These are phyloP conservation scores for Beris morrisii DNA, from an alignment of 2,888 invertebrate species.

Conservation along the genomic window DNA sequence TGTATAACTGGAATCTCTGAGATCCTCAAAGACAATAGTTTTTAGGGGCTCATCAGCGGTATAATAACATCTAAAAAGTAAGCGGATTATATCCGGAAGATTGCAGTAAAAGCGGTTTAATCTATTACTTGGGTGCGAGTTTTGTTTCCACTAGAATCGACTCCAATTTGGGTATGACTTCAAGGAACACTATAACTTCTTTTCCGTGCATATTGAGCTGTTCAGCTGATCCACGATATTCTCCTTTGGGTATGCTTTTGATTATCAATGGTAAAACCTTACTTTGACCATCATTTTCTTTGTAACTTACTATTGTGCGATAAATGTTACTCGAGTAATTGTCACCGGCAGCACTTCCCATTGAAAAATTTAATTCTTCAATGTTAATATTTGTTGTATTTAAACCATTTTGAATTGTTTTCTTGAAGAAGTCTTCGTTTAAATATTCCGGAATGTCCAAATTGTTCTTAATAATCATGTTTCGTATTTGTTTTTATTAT, in stretches of 20 bases:
- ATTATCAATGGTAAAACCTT: conserved; percentile 51
- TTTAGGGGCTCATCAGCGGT: conserved; percentile 29
- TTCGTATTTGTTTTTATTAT: neutral
- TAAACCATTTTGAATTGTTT: conserved; percentile 51
- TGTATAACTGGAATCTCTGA: conserved; percentile 57
- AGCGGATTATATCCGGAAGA: neutral
- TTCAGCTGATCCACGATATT: conserved; percentile 55
- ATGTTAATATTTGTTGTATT: conserved; percentile 49
- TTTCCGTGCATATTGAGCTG: conserved; percentile 56
- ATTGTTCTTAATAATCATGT: conserved; percentile 5
- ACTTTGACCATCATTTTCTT: conserved; percentile 41
- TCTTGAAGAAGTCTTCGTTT: conserved; percentile 49
- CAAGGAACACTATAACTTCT: conserved; percentile 56
- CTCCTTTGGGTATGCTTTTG: conserved; percentile 51
- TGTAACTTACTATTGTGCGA: conserved; percentile 43
- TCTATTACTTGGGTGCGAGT: conserved; percentile 49
- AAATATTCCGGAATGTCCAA: conserved; percentile 24
- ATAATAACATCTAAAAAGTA: conserved; percentile 14
- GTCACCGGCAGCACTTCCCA: conserved; percentile 50
- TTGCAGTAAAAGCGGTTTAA: conserved; percentile 18
- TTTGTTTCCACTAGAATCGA: conserved; percentile 53
- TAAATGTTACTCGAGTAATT: conserved; percentile 54
- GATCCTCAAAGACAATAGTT: conserved; percentile 59
- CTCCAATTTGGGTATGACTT: conserved; percentile 56
- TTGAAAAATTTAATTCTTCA: conserved; percentile 48